Percentiles rank a stretch among this genome's conserved stretches.
These are phyloP conservation scores for Epizoanthus scotinus DNA, from an alignment of 92 coral and sea anemone genomes.

Conservation along the genomic window DNA sequence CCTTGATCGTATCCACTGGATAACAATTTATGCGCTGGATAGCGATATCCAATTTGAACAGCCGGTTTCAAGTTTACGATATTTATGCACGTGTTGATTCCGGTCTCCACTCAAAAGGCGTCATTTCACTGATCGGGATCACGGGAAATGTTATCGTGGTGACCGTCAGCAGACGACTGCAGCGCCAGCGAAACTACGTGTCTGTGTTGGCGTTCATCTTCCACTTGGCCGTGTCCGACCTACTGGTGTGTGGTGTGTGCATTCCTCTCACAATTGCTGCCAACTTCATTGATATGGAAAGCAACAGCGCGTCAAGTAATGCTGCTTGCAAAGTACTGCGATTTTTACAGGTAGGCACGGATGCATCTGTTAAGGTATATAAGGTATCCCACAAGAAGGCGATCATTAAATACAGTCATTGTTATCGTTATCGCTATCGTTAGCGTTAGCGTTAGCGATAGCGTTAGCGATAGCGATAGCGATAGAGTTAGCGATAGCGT, in stretches of 20 bases:
- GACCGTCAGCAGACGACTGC: constrained; percentile 53
- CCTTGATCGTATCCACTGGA: no score
- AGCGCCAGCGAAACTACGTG: constrained; percentile 43
- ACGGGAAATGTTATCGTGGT: constrained; percentile 59
- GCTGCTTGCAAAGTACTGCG: constrained; percentile 55
- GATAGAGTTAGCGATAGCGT: no score
- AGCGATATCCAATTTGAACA: no score
- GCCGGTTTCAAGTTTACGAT: neutral
- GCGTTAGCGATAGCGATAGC: no score
- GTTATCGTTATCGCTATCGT: no score
- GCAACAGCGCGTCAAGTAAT: constrained; percentile 35
- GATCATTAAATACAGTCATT: no score
- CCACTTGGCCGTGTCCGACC: constrained; percentile 63
- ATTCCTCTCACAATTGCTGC: constrained; percentile 64
- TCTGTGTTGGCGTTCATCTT: constrained; percentile 52
- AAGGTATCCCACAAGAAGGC: neutral
- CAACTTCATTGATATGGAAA: constrained; percentile 46
- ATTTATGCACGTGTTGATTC: no score
- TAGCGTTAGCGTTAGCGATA: no score
- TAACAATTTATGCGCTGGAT: no score
- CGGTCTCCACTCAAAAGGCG: constrained; percentile 20
- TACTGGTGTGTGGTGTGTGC: constrained; percentile 61
- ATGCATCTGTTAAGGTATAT: no score
- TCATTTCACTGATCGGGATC: constrained; percentile 47
- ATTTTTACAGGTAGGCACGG: constrained; percentile 56